These are phyloP conservation scores for Bombus waltoni DNA, from an alignment of 1,140 invertebrate genomes.

Conservation along the genomic window DNA sequence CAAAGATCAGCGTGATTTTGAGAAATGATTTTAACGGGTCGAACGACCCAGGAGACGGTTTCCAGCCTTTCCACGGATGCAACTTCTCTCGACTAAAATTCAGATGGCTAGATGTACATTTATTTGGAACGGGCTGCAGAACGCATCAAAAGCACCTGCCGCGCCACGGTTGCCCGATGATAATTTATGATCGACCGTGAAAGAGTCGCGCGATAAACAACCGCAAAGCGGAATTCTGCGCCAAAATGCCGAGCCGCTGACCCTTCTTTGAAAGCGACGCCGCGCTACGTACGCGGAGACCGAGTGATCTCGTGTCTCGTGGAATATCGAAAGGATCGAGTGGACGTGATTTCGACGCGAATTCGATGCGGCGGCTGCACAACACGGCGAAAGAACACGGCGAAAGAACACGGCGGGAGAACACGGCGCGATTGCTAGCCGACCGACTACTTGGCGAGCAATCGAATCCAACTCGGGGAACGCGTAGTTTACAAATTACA, in stretches of 20 bases:
- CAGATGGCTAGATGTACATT: slow-evolving; percentile 46
- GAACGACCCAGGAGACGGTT: neutral
- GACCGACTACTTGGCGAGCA: neutral
- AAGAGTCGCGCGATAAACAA: slow-evolving; percentile 63
- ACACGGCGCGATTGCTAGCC: no score
- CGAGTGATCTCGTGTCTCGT: neutral
- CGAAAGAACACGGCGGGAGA: no score
- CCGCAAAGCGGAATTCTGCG: neutral
- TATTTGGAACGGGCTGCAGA: slow-evolving; percentile 68
- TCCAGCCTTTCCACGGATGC: neutral
- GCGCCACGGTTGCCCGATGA: slow-evolving; percentile 50
- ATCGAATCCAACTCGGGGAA: neutral
- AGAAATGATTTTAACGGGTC: neutral
- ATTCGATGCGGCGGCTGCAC: no score
- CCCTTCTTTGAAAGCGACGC: no score
- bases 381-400: no score
- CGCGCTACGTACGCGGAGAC: no score
- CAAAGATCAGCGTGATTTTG: neutral
- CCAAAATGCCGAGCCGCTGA: no score
- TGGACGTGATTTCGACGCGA: neutral
- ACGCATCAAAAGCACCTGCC: slow-evolving; percentile 73
- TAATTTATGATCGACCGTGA: slow-evolving; percentile 73
- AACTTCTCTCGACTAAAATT: neutral
- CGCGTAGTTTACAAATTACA: slow-evolving; percentile 24
- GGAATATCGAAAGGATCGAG: neutral